A percentile compares a stretch with the other conserved stretches of the same genome.
phyloP scores from a whole-genome alignment of 2,888 invertebrate genomes.

The Napeogenes inachia region DNA sequence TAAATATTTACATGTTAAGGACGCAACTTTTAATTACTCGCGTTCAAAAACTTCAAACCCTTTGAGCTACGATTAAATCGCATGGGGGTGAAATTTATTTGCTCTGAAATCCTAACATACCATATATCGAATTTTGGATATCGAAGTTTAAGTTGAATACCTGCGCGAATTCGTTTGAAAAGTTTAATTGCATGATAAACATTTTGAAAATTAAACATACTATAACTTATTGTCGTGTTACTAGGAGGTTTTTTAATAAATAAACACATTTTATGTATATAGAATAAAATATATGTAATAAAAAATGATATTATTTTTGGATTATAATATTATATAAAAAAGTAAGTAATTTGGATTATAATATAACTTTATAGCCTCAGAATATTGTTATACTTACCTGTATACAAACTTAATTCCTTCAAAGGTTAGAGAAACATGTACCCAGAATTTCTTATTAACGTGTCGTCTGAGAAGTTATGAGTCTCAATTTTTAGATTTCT shows the following conservation, averaged over 20 bases:
- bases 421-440: too few relatives aligned
- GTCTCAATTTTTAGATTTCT: too few relatives aligned
- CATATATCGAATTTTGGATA: slow-evolving; percentile 30
- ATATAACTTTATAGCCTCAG: too few relatives aligned
- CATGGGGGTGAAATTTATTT: slow-evolving; percentile 36
- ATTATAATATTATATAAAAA: too few relatives aligned
- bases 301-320: too few relatives aligned
- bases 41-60: slow-evolving; percentile 37
- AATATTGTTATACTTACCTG: too few relatives aligned
- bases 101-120: slow-evolving; percentile 27
- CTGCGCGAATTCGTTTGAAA: slow-evolving; percentile 19
- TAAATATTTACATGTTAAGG: slow-evolving; percentile 41
- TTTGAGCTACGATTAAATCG: slow-evolving; percentile 40
- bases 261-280: too few relatives aligned
- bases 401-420: neutral
- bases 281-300: too few relatives aligned
- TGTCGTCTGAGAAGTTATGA: too few relatives aligned
- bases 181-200: slow-evolving; percentile 30
- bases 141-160: slow-evolving; percentile 30
- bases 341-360: too few relatives aligned
- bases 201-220: slow-evolving; percentile 12
- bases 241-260: neutral
- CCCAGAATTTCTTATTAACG: too few relatives aligned
- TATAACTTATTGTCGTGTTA: neutral
- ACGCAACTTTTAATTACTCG: slow-evolving; percentile 43